A percentile compares a stretch with the other conserved stretches of the same genome.
Conservation (phyloP, 1,140 invertebrate genomes). For the Tenebrio molitor region DNA sequence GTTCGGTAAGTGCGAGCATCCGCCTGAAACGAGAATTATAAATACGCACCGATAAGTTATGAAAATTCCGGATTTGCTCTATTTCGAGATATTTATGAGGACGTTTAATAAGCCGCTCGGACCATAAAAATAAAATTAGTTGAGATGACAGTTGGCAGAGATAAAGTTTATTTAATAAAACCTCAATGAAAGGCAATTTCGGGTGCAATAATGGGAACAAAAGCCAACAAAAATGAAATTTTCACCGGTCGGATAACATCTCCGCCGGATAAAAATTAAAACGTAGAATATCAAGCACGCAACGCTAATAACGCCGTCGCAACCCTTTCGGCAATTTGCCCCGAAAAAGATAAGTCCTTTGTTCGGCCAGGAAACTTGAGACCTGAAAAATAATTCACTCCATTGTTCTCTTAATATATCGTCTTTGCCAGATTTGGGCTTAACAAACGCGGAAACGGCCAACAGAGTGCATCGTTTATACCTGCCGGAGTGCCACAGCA, state of each 20-base stretch:
- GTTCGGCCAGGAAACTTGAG: not conserved
- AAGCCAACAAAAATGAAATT: not conserved
- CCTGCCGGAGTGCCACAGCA: too few species aligned
- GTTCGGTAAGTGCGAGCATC: not conserved
- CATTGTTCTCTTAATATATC: too few species aligned
- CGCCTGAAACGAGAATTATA: too few species aligned
- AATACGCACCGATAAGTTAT: too few species aligned
- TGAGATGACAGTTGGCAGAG: constrained; percentile 13
- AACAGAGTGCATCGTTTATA: too few species aligned
- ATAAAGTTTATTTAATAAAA: constrained; percentile 22
- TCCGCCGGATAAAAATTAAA: constrained; percentile 11
- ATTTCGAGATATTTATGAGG: too few species aligned
- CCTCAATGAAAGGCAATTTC: constrained; percentile 6
- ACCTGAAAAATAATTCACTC: not conserved
- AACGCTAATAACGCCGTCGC: not conserved
- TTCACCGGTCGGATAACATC: constrained; percentile 2
- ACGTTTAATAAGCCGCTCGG: too few species aligned
- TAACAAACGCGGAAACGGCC: too few species aligned
- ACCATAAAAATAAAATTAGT: constrained; percentile 14
- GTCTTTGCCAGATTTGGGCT: too few species aligned
- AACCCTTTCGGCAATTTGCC: not conserved
- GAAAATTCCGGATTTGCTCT: too few species aligned
- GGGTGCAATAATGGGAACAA: constrained; percentile 3
- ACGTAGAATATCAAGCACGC: not conserved
- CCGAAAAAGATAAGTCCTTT: not conserved